A percentile compares a stretch with the other conserved stretches of the same genome.
Conservation (phyloP, 2,113 vertebrate species). For the Notothenia coriiceps region DNA sequence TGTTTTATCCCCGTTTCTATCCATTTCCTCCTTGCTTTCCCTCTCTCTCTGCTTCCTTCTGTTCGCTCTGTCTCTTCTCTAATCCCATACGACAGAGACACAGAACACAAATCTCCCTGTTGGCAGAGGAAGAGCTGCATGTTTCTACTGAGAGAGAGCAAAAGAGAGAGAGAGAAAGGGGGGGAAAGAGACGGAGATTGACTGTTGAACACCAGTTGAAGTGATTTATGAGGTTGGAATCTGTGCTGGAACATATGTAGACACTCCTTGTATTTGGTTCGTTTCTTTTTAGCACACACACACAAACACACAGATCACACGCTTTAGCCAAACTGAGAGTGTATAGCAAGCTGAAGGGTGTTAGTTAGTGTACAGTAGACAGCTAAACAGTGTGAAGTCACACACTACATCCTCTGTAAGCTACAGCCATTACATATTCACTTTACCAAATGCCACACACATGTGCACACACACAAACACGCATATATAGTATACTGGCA, state of each 20-base stretch:
- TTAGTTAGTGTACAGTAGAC: conserved; percentile 40
- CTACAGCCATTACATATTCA: conserved; percentile 20
- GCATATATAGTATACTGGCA: conserved; percentile 11
- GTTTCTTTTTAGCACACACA: conserved; percentile 30
- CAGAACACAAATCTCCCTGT: conserved; percentile 76
- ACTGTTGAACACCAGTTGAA: conserved; percentile 78
- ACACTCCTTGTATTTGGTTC: conserved; percentile 72
- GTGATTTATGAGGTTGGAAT: conserved; percentile 83
- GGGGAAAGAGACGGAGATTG: conserved; percentile 66
- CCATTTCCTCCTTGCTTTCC: conserved; percentile 24
- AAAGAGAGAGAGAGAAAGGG: conserved; percentile 8
- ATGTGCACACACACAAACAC: conserved; percentile 39
- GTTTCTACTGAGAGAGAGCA: conserved; percentile 47
- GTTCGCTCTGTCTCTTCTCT: conserved; percentile 63
- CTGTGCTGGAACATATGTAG: conserved; percentile 80
- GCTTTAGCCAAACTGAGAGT: conserved; percentile 40
- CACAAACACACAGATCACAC: conserved; percentile 12
- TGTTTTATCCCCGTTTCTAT: conserved; percentile 45
- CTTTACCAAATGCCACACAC: not conserved
- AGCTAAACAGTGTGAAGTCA: conserved; percentile 40
- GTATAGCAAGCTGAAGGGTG: conserved; percentile 47
- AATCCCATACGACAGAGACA: conserved; percentile 76
- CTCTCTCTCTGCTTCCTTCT: conserved; percentile 43
- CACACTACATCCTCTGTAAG: conserved; percentile 44
- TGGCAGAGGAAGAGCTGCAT: conserved; percentile 68